Evolutionary conservation across 2,888 invertebrate species (phyloP), one percentile per base, ranked within the genome.

Genomic region (Erebia ligea): DNA sequence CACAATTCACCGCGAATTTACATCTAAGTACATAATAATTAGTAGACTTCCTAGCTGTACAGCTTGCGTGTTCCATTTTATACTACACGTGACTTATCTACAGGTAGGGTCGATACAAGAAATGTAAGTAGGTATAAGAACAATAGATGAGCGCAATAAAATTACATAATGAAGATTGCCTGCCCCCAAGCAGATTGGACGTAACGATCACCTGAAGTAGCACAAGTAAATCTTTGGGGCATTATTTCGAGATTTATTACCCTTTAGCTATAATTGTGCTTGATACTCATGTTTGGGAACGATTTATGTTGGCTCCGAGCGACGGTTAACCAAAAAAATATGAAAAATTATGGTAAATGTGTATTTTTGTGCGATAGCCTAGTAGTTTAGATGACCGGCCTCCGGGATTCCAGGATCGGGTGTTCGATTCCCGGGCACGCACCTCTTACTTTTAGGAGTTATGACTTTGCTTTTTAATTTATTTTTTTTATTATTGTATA

Each of bases 171-270:
- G 90, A 90, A 91, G 91, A 92, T 92, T 90, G 87, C 88, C 81
- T 84, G 84, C 75, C 76, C 84, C 89, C 86, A 75, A 72, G 62
- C 74, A 84, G 89, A 84, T 71, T 69, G 72, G 80, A 87, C 89
- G 92, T 91, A 91, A 91, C 92, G 86, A 86, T 83, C 87, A 90
- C 81, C 91, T 93, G 92, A 93, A 88, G 93, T 88, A 92, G 93
- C 93, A 78, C 85, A 85, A 81, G 80, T 80, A 81, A 84, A 87
- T 84, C 80, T 84, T 82, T 78, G 81, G 77, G 84, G 84, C 84
- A 92, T 92, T 92, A 92, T 87, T 84, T 85, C 78, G 80, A 91
- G 89, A 92, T 93, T 92, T 92, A 92, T 90, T 86, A 89, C 86
- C 81, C 82, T 82, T 87, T 89, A 86, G 85, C 82, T 86, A 85